These are phyloP conservation scores for Drosophila mayaguana DNA, from an alignment of 2,888 invertebrate species.

Conservation along the genomic window DNA sequence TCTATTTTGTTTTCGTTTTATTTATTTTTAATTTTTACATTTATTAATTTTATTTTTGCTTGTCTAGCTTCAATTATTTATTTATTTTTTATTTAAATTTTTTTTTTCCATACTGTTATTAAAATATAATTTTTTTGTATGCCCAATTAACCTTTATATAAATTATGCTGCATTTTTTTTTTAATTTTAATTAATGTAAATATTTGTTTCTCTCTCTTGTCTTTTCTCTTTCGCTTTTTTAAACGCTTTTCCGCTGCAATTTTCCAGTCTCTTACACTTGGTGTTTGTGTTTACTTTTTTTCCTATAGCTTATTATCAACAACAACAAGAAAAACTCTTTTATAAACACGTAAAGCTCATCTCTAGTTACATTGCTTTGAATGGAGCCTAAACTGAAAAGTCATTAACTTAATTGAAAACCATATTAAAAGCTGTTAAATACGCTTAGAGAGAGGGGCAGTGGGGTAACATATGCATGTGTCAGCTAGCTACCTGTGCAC, in stretches of 20 bases:
- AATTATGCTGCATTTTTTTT: conserved; percentile 13
- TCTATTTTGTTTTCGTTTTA: not conserved
- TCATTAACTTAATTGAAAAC: conserved; percentile 77
- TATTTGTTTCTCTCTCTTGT: conserved; percentile 30
- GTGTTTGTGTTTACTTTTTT: conserved; percentile 16
- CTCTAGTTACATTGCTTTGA: conserved; percentile 27
- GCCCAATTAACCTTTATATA: conserved; percentile 26
- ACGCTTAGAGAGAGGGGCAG: not conserved
- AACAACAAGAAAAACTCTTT: conserved; percentile 3
- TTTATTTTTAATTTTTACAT: not conserved
- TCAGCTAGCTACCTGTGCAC: conserved; percentile 28
- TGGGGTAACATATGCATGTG: conserved; percentile 23
- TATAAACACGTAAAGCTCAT: conserved; percentile 12
- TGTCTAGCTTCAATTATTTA: not conserved
- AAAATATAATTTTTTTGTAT: conserved; percentile 55
- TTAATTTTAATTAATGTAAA: conserved; percentile 45
- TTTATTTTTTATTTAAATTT: conserved; percentile 6
- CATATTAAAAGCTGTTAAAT: conserved; percentile 51
- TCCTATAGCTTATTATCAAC: conserved; percentile 13
- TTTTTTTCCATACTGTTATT: conserved; percentile 30
- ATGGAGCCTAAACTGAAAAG: conserved; percentile 41
- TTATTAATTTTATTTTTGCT: not conserved
- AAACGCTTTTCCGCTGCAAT: conserved; percentile 15
- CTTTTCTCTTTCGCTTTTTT: not conserved
- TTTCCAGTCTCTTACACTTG: conserved; percentile 63